Percentiles rank a stretch among this genome's conserved stretches.
These are phyloP conservation scores for Scylla paramamosain DNA, from an alignment of 1,140 invertebrate species.

Conservation along the genomic window DNA sequence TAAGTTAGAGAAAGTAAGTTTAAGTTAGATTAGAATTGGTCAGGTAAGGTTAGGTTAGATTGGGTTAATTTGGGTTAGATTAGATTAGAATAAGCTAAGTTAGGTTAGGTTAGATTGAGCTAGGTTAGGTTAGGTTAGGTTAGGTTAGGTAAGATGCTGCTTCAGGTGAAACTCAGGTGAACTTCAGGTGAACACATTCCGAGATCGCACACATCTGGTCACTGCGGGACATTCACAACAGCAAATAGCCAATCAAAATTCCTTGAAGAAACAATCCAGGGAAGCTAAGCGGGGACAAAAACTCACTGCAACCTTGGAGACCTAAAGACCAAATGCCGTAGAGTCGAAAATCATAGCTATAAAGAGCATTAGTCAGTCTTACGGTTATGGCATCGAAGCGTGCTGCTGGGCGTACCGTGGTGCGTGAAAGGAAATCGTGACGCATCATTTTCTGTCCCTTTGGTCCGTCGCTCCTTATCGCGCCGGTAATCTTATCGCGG, in stretches of 20 bases:
- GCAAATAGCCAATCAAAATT: slow-evolving; percentile 68
- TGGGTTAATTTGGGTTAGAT: no score
- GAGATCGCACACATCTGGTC: background rate
- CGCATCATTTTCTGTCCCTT: slow-evolving; percentile 69
- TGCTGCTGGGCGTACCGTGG: background rate
- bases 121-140: no score
- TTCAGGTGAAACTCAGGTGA: background rate
- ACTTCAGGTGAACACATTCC: background rate
- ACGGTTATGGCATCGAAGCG: background rate
- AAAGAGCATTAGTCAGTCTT: background rate
- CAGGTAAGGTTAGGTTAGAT: no score
- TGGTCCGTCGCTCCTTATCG: slow-evolving; percentile 58
- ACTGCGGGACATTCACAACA: slow-evolving; percentile 44
- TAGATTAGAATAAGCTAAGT: no score
- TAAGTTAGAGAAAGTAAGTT: no score
- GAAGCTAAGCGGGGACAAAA: background rate
- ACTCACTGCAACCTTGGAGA: background rate
- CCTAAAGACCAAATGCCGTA: background rate
- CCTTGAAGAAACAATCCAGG: slow-evolving; percentile 45
- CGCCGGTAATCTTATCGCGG: slow-evolving; percentile 68
- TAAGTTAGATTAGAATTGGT: no score
- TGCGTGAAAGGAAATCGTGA: slow-evolving; percentile 58
- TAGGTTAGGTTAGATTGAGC: no score
- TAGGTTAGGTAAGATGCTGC: no score
- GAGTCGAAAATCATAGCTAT: background rate